These are phyloP conservation scores for Trypoxylus dichotomus DNA, from an alignment of 1,140 invertebrate genomes.

Conservation along the genomic window DNA sequence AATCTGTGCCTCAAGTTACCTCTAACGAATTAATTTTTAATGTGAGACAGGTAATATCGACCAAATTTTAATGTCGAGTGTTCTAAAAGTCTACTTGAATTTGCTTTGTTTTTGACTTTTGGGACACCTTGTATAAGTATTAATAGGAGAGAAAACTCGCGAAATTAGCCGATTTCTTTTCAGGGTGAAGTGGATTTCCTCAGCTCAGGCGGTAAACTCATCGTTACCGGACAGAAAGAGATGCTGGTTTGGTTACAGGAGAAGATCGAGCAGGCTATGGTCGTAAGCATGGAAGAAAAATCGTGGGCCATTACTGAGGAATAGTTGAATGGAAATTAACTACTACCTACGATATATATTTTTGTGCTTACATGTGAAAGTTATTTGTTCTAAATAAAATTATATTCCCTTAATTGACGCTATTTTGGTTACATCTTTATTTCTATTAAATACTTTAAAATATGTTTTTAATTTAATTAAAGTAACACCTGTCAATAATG, in stretches of 20 bases:
- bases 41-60: constrained; percentile 67
- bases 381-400: constrained; percentile 33
- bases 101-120: no score
- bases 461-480: neutral
- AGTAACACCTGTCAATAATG: no score
- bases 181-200: constrained; percentile 62
- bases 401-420: constrained; percentile 19
- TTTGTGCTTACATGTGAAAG: constrained; percentile 30
- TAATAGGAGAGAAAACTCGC: no score
- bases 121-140: no score
- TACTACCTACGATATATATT: constrained; percentile 26
- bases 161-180: constrained; percentile 39
- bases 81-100: no score
- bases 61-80: no score
- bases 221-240: constrained; percentile 66
- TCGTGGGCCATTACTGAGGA: constrained; percentile 52
- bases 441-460: neutral
- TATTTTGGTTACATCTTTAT: neutral
- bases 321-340: constrained; percentile 28
- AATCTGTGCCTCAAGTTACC: constrained; percentile 67
- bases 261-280: constrained; percentile 74
- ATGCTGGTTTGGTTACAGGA: constrained; percentile 70
- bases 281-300: constrained; percentile 69
- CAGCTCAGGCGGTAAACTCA: constrained; percentile 63
- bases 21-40: constrained; percentile 71